phyloP scores from a whole-genome alignment of 2,888 invertebrate genomes.

The Tenodera sinensis region DNA sequence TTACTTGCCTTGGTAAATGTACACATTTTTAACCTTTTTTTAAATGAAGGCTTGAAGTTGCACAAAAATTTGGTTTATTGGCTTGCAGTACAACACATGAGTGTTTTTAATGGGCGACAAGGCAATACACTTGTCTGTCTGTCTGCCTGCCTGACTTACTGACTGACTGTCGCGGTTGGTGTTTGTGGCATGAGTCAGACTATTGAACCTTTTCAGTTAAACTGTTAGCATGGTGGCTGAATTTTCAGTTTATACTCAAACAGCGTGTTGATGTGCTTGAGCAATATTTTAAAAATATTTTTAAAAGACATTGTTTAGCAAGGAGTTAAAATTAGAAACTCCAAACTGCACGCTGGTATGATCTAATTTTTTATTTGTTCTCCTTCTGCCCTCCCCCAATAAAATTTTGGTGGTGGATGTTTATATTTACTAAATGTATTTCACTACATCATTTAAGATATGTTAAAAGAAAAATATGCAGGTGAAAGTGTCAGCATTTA shows the following conservation, averaged over 20 bases:
- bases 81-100: conserved; percentile 16
- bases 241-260: background rate
- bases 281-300: background rate
- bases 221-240: conserved; percentile 16
- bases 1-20: conserved; percentile 8
- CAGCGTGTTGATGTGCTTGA: conserved; percentile 12
- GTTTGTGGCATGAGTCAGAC: conserved; percentile 22
- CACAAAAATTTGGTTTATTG: conserved; percentile 11
- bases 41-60: background rate
- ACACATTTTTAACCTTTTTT: background rate
- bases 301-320: background rate
- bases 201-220: background rate
- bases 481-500: background rate
- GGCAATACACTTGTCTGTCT: conserved; percentile 14
- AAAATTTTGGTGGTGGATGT: conserved; percentile 18
- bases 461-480: background rate
- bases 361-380: background rate
- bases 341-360: conserved; percentile 11
- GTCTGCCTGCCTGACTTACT: conserved; percentile 9
- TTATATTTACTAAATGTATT: conserved; percentile 2
- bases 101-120: conserved; percentile 23
- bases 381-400: background rate
- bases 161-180: conserved; percentile 7
- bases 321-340: conserved; percentile 12
- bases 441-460: background rate